phyloP scores from a whole-genome alignment of 2,113 vertebrate species.

The Labeo rohita region DNA sequence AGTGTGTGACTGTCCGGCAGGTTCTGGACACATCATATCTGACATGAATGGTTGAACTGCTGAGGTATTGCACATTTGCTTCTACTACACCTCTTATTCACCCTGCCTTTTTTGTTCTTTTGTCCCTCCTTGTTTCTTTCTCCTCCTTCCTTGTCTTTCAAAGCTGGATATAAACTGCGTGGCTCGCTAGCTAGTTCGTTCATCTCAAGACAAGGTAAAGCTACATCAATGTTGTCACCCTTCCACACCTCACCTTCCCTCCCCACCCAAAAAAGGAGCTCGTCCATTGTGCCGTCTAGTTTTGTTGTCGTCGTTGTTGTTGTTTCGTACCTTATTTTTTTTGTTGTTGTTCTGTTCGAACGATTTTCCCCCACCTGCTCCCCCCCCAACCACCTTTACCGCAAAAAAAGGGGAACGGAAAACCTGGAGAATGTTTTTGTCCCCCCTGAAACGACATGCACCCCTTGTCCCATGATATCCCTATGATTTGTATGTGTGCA shows the following conservation, averaged over 20 bases:
- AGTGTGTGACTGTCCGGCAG: conserved; percentile 41
- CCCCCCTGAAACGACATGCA: not conserved
- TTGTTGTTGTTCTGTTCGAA: conserved; percentile 33
- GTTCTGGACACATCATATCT: conserved; percentile 33
- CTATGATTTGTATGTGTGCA: conserved; percentile 50
- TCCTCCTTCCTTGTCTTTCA: conserved; percentile 61
- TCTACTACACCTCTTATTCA: conserved; percentile 66
- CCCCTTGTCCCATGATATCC: conserved; percentile 29
- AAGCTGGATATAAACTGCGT: conserved; percentile 84
- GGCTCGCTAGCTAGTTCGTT: conserved; percentile 84
- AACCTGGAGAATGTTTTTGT: not conserved
- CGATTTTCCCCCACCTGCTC: not conserved
- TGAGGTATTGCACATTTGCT: conserved; percentile 59
- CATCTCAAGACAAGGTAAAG: conserved; percentile 85
- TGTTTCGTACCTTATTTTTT: not conserved
- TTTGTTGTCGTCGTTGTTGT: conserved; percentile 45
- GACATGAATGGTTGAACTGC: conserved; percentile 62
- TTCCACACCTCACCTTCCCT: conserved; percentile 56
- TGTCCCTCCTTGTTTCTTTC: conserved; percentile 56
- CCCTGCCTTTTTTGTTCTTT: conserved; percentile 59
- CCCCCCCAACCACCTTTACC: too few relatives aligned
- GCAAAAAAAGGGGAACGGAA: not conserved
- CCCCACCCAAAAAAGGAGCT: conserved; percentile 55
- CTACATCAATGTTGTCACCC: conserved; percentile 62
- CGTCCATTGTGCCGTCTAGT: conserved; percentile 55